Conservation (phyloP, 2,888 invertebrate species). For the Hipparchia sbordonii region DNA sequence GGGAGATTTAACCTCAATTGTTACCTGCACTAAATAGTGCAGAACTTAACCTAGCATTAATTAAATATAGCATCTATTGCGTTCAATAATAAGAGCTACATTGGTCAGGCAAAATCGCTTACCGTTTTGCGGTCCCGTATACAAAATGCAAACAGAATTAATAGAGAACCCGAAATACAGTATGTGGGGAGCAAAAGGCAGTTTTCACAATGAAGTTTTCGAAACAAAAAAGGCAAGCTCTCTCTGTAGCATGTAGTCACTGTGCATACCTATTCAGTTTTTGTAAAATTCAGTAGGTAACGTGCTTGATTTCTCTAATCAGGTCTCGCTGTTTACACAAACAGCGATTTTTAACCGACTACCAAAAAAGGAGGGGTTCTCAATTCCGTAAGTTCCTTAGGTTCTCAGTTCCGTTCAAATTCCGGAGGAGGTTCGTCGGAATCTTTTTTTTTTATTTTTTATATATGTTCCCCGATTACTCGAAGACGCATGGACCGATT, state of each 20-base stretch:
- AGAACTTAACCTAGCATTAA: neutral
- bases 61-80: constrained; percentile 13
- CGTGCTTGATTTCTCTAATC: too few species aligned
- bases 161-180: constrained; percentile 23
- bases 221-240: constrained; percentile 16
- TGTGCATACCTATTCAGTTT: neutral
- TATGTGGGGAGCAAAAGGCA: constrained; percentile 21
- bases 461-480: too few species aligned
- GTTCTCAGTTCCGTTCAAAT: too few species aligned
- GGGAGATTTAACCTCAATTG: constrained; percentile 27
- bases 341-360: too few species aligned
- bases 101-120: neutral
- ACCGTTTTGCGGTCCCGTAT: constrained; percentile 24
- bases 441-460: too few species aligned
- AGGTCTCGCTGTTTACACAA: too few species aligned
- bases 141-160: constrained; percentile 26
- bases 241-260: constrained; percentile 9
- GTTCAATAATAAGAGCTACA: neutral
- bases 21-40: constrained; percentile 26
- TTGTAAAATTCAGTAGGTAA: neutral
- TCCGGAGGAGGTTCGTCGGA: too few species aligned
- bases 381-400: too few species aligned
- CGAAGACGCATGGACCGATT: too few species aligned
- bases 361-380: too few species aligned
- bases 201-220: constrained; percentile 22